phyloP scores from a whole-genome alignment of 2,797 vertebrate species.

The Mallotus villosus region DNA sequence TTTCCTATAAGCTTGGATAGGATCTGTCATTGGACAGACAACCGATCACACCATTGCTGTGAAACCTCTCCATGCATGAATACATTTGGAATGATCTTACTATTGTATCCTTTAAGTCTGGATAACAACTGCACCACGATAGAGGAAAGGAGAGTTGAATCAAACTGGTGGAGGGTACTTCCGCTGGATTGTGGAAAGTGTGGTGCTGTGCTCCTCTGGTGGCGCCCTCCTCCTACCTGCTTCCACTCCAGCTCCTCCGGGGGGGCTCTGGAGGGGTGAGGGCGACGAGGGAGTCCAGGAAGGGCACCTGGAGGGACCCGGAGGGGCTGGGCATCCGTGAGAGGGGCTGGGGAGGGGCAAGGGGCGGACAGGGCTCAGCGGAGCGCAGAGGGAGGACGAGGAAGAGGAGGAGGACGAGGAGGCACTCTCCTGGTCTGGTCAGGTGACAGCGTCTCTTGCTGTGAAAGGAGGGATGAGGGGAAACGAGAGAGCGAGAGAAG shows the following conservation, averaged over 20 bases:
- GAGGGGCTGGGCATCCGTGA: slow-evolving; percentile 52
- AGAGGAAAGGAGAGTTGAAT: too few species aligned
- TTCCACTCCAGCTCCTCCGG: slow-evolving; percentile 82
- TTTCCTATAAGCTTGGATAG: too few species aligned
- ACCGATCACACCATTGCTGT: too few species aligned
- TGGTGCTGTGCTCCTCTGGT: background rate
- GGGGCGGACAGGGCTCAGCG: slow-evolving; percentile 54
- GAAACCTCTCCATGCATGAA: too few species aligned
- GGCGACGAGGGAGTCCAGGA: slow-evolving; percentile 68
- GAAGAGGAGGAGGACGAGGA: slow-evolving; percentile 72
- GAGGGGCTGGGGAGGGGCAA: slow-evolving; percentile 57
- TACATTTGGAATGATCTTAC: too few species aligned
- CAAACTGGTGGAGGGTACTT: too few species aligned
- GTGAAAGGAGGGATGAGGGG: background rate
- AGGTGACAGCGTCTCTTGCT: slow-evolving; percentile 52
- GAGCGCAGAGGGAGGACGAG: slow-evolving; percentile 72
- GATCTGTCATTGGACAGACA: too few species aligned
- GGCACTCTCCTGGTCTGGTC: slow-evolving; percentile 59
- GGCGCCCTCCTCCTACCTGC: slow-evolving; percentile 72
- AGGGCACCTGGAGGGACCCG: slow-evolving; percentile 67
- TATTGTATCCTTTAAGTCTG: too few species aligned
- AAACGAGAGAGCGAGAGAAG: background rate
- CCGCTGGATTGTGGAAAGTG: too few species aligned
- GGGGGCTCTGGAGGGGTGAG: slow-evolving; percentile 60
- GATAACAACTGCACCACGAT: too few species aligned